A percentile compares a stretch with the other conserved stretches of the same genome.
phyloP scores from a whole-genome alignment of 2,797 vertebrate species.

The Merluccius polli region DNA sequence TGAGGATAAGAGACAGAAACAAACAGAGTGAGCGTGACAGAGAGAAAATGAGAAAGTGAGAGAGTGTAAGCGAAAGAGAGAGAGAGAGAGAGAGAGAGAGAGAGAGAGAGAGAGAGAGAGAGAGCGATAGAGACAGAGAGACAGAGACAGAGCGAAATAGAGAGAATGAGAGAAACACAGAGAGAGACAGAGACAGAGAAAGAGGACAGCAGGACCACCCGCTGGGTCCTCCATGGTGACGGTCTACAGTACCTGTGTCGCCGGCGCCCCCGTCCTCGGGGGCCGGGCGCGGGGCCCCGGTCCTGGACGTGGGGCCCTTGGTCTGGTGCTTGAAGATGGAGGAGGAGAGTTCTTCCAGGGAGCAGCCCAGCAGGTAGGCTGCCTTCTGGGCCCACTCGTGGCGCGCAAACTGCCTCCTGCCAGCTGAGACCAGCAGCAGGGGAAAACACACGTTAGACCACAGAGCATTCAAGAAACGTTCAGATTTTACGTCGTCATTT shows the following conservation, averaged over 20 bases:
- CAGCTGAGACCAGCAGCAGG: constrained; percentile 70
- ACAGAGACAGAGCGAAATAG: constrained; percentile 10
- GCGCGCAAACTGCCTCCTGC: constrained; percentile 89
- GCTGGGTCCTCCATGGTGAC: constrained; percentile 18
- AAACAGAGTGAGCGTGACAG: not conserved
- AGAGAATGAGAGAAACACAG: constrained; percentile 6
- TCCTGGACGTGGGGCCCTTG: constrained; percentile 84
- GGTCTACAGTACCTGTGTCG: constrained; percentile 81
- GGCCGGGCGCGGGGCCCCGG: constrained; percentile 82
- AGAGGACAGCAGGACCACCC: not conserved
- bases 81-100: constrained; percentile 5
- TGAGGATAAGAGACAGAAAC: not conserved
- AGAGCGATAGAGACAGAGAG: constrained; percentile 32
- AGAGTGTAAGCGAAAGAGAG: constrained; percentile 14
- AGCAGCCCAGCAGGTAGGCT: constrained; percentile 92
- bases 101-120: not conserved
- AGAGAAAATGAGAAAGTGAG: not conserved
- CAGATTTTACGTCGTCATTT: no score
- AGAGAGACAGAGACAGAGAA: constrained; percentile 25
- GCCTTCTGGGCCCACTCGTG: constrained; percentile 99
- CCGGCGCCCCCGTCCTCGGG: constrained; percentile 77
- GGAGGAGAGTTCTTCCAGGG: constrained; percentile 91
- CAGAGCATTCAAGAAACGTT: not conserved
- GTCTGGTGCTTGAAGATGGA: constrained; percentile 91
- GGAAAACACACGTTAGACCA: constrained; percentile 23